Percentiles rank a stretch among this genome's conserved stretches.
These are phyloP conservation scores for Epinephelus coioides DNA, from an alignment of 2,797 vertebrate genomes.

Conservation along the genomic window DNA sequence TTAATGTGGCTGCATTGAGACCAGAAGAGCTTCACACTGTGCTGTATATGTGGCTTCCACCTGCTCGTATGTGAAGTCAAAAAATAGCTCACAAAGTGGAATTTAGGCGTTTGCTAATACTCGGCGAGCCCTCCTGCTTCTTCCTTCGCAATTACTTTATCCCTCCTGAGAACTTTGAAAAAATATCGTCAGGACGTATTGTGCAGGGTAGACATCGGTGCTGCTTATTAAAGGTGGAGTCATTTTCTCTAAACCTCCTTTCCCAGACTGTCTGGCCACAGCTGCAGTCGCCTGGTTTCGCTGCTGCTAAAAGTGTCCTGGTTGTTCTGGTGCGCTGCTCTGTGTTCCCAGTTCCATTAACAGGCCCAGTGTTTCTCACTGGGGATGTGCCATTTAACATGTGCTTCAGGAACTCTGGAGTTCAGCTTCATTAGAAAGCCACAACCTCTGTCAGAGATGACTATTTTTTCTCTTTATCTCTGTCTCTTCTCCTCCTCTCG, in stretches of 20 bases:
- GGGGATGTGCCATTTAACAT: constrained; percentile 58
- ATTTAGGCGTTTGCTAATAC: constrained; percentile 55
- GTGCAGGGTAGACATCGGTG: constrained; percentile 41
- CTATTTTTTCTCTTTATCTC: constrained; percentile 21
- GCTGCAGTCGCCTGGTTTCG: constrained; percentile 29
- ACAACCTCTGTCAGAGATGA: constrained; percentile 50
- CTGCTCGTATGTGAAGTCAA: constrained; percentile 45
- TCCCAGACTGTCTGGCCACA: constrained; percentile 31
- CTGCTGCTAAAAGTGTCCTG: constrained; percentile 46
- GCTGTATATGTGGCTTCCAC: constrained; percentile 38
- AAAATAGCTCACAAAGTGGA: constrained; percentile 60
- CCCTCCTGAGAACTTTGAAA: constrained; percentile 58
- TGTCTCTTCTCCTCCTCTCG: neutral
- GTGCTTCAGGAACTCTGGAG: constrained; percentile 48
- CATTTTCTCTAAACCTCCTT: constrained; percentile 38
- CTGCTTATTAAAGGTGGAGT: constrained; percentile 69
- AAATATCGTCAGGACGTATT: constrained; percentile 49
- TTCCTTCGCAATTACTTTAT: constrained; percentile 70
- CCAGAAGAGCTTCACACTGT: constrained; percentile 33
- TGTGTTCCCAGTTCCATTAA: constrained; percentile 69
- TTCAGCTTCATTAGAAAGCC: constrained; percentile 62
- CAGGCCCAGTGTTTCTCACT: constrained; percentile 31
- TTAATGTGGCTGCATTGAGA: constrained; percentile 49
- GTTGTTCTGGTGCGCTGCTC: constrained; percentile 61
- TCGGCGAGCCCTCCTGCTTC: constrained; percentile 40